Base-by-base conservation (phyloP, 53 echinoderm and acorn worm species). In the Temnopleurus reevesii region DNA sequence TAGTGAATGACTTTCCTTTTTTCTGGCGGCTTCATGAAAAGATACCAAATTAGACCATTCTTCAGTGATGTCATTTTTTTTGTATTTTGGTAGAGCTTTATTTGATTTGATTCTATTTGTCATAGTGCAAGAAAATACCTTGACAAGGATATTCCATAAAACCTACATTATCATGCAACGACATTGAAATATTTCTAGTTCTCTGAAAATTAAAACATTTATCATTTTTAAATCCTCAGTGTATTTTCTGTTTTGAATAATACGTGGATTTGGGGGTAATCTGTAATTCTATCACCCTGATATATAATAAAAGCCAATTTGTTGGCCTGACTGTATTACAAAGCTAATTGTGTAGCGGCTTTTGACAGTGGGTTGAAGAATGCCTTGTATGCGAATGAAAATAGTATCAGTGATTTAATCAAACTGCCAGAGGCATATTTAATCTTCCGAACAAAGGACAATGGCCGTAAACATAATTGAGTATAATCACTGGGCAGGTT, bases 381-480 rank as follows among this genome's bases (percentile, higher is more conserved):
- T 71, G 71, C 41, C 9, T 23, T 43, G 21, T 71, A 0, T 5
- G 41, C 4, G 41, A 41, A 71, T 71, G 71, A 71, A 71, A 49
- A 79, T 49, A 49, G 79, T 83, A 83, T 83, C 83, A 56, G 6
- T 83, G 83, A 83, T 83, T 83, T 55, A 83, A 83, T 83, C 83
- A 83, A 83, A 83, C 21, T 55, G 57, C 83, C 83, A 8, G 2
- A 1, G 51, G 79, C 49, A 15, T 47, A 46, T 25, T 79, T 79
- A 49, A 79, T 49, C 49, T 49, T 28, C 13, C 5, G 46, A 79
- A 27, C 45, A 79, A 25, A 49, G 79, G 79, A 79, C 79, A 79
- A 79, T 47, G 26, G 79, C 49, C 45, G 49, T 79, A n/a, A 79
- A 13, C 49, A 25, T 49, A 28, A 46, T 79, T 79, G 29, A 24